Evolutionary conservation across 2,888 invertebrate genomes (phyloP).

Genomic region (Erebia epiphron): DNA sequence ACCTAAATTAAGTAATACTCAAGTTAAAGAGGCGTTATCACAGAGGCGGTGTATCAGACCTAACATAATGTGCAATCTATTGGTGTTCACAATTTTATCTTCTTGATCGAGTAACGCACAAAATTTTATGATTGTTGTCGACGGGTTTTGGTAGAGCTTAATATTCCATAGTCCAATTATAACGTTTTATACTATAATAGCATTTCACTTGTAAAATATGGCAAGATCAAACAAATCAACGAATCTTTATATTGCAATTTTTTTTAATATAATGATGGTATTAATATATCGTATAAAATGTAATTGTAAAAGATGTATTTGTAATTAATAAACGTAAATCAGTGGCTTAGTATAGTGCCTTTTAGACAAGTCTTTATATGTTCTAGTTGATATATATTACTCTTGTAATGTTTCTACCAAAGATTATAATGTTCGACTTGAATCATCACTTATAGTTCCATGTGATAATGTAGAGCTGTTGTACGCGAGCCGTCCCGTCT

Average conservation of each 20-base stretch:
- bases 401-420: conserved; percentile 49
- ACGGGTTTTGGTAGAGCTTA: conserved; percentile 19
- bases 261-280: neutral
- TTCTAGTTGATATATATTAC: conserved; percentile 18
- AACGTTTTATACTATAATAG: neutral
- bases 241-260: conserved; percentile 13
- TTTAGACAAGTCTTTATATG: conserved; percentile 29
- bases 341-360: conserved; percentile 48
- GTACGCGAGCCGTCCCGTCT: conserved; percentile 49
- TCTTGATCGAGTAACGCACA: conserved; percentile 33
- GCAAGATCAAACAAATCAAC: conserved; percentile 17
- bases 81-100: conserved; percentile 45
- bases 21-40: conserved; percentile 18
- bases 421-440: conserved; percentile 45
- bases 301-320: conserved; percentile 13
- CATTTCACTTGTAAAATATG: conserved; percentile 18
- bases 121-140: conserved; percentile 10
- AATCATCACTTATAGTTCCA: conserved; percentile 24
- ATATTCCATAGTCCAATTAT: conserved; percentile 12
- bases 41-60: conserved; percentile 25
- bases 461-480: conserved; percentile 15
- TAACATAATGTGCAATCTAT: conserved; percentile 42
- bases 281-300: neutral
- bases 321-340: conserved; percentile 20
- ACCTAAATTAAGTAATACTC: conserved; percentile 39